These are phyloP conservation scores for Ginglymostoma cirratum DNA, from an alignment of 2,113 vertebrate genomes.

Conservation along the genomic window DNA sequence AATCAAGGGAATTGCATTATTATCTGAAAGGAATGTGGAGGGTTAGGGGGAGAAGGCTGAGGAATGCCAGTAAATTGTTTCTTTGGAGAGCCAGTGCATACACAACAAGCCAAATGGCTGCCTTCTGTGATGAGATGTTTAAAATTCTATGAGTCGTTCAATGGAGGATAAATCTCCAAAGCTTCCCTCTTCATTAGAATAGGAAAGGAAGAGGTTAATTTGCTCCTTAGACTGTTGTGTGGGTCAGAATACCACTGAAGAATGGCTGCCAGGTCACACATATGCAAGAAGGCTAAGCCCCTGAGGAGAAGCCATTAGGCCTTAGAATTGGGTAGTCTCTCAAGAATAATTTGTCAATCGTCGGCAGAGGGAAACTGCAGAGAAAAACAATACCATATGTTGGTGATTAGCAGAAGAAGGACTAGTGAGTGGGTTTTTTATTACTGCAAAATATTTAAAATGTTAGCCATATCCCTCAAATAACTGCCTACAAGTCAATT, in stretches of 20 bases:
- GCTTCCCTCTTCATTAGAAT: too few relatives aligned
- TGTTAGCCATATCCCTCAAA: background rate
- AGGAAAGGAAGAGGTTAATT: constrained; percentile 6
- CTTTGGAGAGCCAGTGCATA: background rate
- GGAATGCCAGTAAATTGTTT: background rate
- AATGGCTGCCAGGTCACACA: constrained; percentile 13
- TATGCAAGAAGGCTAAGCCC: constrained; percentile 13
- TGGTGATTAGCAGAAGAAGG: constrained; percentile 17
- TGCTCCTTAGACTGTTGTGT: background rate
- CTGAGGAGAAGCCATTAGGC: constrained; percentile 32
- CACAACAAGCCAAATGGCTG: background rate
- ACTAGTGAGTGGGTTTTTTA: background rate
- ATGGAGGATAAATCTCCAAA: background rate
- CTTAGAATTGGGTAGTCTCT: constrained; percentile 11
- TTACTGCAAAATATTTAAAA: background rate
- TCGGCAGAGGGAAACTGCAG: background rate
- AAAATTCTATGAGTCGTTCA: background rate
- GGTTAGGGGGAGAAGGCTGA: background rate
- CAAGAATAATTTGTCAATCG: constrained; percentile 33
- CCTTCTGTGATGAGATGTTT: background rate
- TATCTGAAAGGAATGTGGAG: background rate
- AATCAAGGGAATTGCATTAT: background rate
- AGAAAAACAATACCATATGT: constrained; percentile 35
- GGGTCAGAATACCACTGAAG: background rate
- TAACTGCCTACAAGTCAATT: background rate